Evolutionary conservation across 2,888 invertebrate genomes (phyloP).

Genomic region (Sabatieria punctata): DNA sequence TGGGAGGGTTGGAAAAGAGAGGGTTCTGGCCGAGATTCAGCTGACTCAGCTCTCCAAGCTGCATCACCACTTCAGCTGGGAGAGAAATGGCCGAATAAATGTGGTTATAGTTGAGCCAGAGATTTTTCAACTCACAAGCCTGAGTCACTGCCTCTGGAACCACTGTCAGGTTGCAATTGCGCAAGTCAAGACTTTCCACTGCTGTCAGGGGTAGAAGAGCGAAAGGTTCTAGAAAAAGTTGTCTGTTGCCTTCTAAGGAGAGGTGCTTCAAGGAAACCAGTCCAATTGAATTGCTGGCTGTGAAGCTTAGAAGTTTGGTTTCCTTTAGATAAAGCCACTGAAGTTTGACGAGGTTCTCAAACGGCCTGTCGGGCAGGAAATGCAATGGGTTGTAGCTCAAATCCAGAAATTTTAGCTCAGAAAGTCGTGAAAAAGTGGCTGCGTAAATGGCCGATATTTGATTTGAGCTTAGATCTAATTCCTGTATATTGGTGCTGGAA

Average conservation of each 20-base stretch:
- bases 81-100: conserved; percentile 5
- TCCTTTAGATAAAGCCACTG: not conserved
- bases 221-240: not conserved
- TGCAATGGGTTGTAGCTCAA: not conserved
- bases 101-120: not conserved
- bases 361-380: not conserved
- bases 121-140: not conserved
- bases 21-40: not conserved
- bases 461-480: not conserved
- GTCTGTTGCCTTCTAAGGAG: not conserved
- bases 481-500: not conserved
- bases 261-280: not conserved
- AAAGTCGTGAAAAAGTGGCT: not conserved
- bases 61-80: not conserved
- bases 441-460: not conserved
- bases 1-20: not conserved
- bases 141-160: not conserved
- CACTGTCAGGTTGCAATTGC: not conserved
- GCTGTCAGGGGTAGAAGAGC: not conserved
- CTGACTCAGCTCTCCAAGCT: not conserved
- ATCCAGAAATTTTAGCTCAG: not conserved
- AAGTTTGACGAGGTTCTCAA: not conserved
- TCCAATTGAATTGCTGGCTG: not conserved
- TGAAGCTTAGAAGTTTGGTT: not conserved
- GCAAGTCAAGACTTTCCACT: not conserved